Evolutionary conservation across 2,888 invertebrate genomes (phyloP).

Genomic region (Gandaritis pyraliata): DNA sequence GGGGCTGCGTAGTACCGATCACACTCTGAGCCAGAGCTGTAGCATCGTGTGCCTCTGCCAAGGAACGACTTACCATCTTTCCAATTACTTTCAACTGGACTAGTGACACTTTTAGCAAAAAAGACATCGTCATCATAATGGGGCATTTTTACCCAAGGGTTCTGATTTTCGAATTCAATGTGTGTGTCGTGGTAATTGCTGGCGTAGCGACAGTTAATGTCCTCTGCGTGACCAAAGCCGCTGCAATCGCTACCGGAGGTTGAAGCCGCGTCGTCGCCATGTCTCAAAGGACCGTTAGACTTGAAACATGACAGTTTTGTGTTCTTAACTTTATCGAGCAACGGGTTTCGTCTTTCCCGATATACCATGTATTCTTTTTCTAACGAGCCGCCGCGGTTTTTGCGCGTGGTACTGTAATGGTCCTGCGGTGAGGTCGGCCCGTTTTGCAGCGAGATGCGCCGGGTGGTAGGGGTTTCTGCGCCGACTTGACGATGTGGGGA

Average conservation of each 20-base stretch:
- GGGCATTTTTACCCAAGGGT: constrained; percentile 79
- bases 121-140: constrained; percentile 81
- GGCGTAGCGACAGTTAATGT: constrained; percentile 68
- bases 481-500: constrained; percentile 77
- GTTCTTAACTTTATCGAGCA: constrained; percentile 88
- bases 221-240: constrained; percentile 78
- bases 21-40: constrained; percentile 81
- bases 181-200: constrained; percentile 68
- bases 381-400: constrained; percentile 77
- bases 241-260: constrained; percentile 83
- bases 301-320: constrained; percentile 88
- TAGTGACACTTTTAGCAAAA: constrained; percentile 67
- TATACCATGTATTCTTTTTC: constrained; percentile 85
- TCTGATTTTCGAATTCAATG: constrained; percentile 79
- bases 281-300: constrained; percentile 81
- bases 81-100: constrained; percentile 71
- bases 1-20: constrained; percentile 76
- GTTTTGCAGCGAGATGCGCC: constrained; percentile 77
- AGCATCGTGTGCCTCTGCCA: constrained; percentile 75
- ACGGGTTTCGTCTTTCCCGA: constrained; percentile 87
- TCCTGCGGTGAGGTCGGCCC: constrained; percentile 75
- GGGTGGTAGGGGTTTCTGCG: constrained; percentile 67
- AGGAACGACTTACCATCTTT: constrained; percentile 72
- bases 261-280: constrained; percentile 77
- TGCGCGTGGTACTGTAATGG: constrained; percentile 77